Conservation (phyloP, 2,888 invertebrate genomes). For the Calephelis perditalis region DNA sequence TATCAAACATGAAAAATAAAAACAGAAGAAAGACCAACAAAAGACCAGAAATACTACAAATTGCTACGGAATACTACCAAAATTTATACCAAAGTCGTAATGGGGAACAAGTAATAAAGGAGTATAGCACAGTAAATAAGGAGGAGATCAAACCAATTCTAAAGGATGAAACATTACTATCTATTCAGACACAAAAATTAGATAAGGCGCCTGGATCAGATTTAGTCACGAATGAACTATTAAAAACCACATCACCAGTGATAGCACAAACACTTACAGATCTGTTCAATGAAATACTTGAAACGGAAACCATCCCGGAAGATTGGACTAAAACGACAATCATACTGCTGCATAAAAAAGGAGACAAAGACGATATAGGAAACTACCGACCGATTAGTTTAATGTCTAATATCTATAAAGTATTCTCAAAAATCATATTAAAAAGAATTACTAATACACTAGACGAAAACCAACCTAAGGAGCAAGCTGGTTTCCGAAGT, state of each 20-base stretch:
- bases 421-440: slow-evolving; percentile 4
- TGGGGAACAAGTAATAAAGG: slow-evolving; percentile 14
- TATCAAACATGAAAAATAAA: slow-evolving; percentile 27
- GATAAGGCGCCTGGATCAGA: slow-evolving; percentile 34
- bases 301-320: slow-evolving; percentile 26
- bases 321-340: slow-evolving; percentile 34
- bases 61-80: slow-evolving; percentile 31
- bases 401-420: slow-evolving; percentile 11
- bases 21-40: slow-evolving; percentile 17
- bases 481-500: slow-evolving; percentile 2
- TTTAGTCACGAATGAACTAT: slow-evolving; percentile 30
- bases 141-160: slow-evolving; percentile 27
- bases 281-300: slow-evolving; percentile 31
- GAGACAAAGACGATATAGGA: slow-evolving; percentile 17
- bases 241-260: slow-evolving; percentile 27
- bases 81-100: slow-evolving; percentile 23
- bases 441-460: slow-evolving; percentile 3
- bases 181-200: slow-evolving; percentile 32
- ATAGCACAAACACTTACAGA: slow-evolving; percentile 29
- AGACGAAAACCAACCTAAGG: slow-evolving; percentile 3
- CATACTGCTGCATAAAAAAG: slow-evolving; percentile 29
- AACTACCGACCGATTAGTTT: slow-evolving; percentile 27
- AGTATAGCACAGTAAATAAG: slow-evolving; percentile 12
- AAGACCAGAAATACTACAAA: slow-evolving; percentile 28
- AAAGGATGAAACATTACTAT: slow-evolving; percentile 29